Base-by-base conservation (phyloP, 2,113 vertebrate genomes). In the Alligator sinensis region DNA sequence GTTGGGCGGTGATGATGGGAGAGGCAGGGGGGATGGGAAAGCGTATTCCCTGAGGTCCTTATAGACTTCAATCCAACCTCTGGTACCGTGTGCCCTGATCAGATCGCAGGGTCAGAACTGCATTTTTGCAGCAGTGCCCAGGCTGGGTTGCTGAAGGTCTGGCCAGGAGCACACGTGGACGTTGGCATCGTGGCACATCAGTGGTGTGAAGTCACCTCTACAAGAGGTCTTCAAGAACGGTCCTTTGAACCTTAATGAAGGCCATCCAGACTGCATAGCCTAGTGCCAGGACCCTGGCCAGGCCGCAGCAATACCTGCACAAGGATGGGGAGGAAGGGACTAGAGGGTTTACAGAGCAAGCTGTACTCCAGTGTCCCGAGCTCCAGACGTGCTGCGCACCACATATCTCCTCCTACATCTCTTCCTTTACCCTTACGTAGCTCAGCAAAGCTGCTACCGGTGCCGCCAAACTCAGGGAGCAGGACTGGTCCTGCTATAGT, bases 51-150 rank as follows among this genome's bases (percentile, higher is more conserved):
- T 9, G 47, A 47, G 47, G 47, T 47, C 47, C 47, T 47, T 47
- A 47, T 47, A 47, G 47, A 47, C 47, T 47, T 47, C 7, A 47
- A 47, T 47, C 47, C 47, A 47, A 47, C 47, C 47, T 47, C 47
- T 47, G 47, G 47, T 47, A 9, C 47, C 9, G 47, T 9, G 7
- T 47, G 47, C 47, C 47, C 7, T 47, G 47, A 47, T 47, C 47
- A 47, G 47, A 47, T 47, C 47, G 47, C 47, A 47, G 47, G 47
- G 9, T 47, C 47, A 47, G 47, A 7, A 7, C 47, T 47, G 47
- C 47, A 47, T 75, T 28, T 54, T 59, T 10, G 9, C 47, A 91
- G n/a, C 14, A 61, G 59, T 1, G 1, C 3, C 0, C 1, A 30
- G 9, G 10, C 11, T 22, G 38, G 11, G 19, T 7, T 47, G 11